Base-by-base conservation (phyloP, 2,797 vertebrate genomes). In the Sebastes glaucus region DNA sequence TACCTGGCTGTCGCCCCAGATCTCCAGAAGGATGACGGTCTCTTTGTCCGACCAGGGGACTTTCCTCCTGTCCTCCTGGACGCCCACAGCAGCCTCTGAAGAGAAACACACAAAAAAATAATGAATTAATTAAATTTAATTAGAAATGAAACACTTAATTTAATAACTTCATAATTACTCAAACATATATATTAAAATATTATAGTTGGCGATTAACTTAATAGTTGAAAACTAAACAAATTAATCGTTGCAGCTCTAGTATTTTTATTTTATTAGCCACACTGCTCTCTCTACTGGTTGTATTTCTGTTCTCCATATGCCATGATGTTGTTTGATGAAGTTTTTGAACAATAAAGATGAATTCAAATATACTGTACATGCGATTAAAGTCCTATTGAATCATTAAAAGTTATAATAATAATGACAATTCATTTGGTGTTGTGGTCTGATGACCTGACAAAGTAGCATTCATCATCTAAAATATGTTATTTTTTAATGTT, bases 11-110 rank as follows among this genome's bases (percentile, higher is more conserved):
- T 95, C 91, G 16, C 95, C 95, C 95, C 95, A 96, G 74, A 95
- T 83, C 86, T 96, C 94, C 77, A 96, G 87, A 4, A 96, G 94
- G 74, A 95, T 94, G 77, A 95, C 70, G 7, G 95, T 96, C 87
- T 96, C 95, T 53, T 92, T 94, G 85, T 96, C 95, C 0, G 92
- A 93, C 95, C 95, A 96, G 2, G 94, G 92, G 2, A 96, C 93
- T 73, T 96, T 96, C 80, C 92, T 95, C 46, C 93, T 84, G 68
- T 96, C 95, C 4, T 95, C 95, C 28, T 90, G 92, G 49, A 82
- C 38, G 4, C 88, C 92, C 7, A 90, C 69, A 64, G 77, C 64
- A 23, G 89, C 81, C 42, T 94, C 95, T 94, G 80, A 57, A 55
- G 57, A 77, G 1, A 74, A 3, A 66, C 66, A 35, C 11, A 0